phyloP scores from a whole-genome alignment of 35 echinoderm and acorn worm species.

The Strongylocentrotus purpuratus region DNA sequence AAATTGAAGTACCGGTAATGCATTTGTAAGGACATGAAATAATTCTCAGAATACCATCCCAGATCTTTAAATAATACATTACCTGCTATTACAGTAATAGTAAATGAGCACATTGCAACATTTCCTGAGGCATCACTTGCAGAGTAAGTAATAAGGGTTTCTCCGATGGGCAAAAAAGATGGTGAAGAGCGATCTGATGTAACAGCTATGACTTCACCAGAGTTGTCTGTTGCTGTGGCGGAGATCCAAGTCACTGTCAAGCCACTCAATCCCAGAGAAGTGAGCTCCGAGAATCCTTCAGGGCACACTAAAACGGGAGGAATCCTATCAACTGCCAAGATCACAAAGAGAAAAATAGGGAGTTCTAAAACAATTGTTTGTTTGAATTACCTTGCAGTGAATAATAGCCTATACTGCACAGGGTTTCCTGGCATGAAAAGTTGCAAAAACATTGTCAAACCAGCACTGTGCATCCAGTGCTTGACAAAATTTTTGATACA shows the following conservation, averaged over 20 bases:
- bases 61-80: neutral
- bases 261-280: neutral
- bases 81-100: conserved; percentile 39
- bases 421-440: too few relatives aligned
- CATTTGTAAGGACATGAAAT: too few relatives aligned
- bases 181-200: conserved; percentile 38
- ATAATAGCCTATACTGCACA: too few relatives aligned
- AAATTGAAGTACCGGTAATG: too few relatives aligned
- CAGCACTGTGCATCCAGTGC: too few relatives aligned
- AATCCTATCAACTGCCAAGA: conserved; percentile 9
- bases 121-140: conserved; percentile 61
- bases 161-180: conserved; percentile 47
- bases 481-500: too few relatives aligned
- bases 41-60: too few relatives aligned
- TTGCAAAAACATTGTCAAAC: too few relatives aligned
- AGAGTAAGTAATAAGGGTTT: conserved; percentile 64
- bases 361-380: neutral
- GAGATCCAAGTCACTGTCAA: conserved; percentile 45
- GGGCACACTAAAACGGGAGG: neutral
- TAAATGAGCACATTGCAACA: conserved; percentile 66
- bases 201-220: neutral
- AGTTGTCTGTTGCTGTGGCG: conserved; percentile 54
- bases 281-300: neutral
- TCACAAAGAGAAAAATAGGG: neutral
- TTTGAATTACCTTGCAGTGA: too few relatives aligned